These are phyloP conservation scores for Cassiopea andromeda DNA, from an alignment of 30 jellyfish, hydroid and myxozoan species.

Conservation along the genomic window DNA sequence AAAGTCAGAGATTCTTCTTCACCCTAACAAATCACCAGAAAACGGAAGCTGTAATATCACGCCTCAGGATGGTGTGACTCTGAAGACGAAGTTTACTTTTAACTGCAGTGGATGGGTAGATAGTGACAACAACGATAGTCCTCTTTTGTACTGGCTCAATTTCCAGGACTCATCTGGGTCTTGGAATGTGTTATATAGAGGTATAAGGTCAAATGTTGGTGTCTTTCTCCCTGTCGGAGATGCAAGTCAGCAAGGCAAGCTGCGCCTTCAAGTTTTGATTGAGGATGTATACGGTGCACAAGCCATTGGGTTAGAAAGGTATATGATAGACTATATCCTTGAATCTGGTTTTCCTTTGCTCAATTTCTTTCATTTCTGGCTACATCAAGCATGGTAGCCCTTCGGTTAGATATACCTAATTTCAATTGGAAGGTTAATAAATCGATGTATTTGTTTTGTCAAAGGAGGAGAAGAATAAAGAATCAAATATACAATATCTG, in stretches of 20 bases:
- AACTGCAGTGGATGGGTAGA: slow-evolving; percentile 80
- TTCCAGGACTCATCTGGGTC: slow-evolving; percentile 25
- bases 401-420: too few relatives aligned
- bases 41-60: slow-evolving; percentile 77
- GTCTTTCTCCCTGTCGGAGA: slow-evolving; percentile 67
- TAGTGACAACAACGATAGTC: slow-evolving; percentile 70
- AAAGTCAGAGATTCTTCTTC: slow-evolving; percentile 9
- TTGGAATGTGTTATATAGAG: slow-evolving; percentile 71
- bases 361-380: too few relatives aligned
- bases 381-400: too few relatives aligned
- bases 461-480: too few relatives aligned
- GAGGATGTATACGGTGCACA: slow-evolving; percentile 88
- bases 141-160: slow-evolving; percentile 69
- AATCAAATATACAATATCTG: too few relatives aligned
- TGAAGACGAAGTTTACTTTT: slow-evolving; percentile 64
- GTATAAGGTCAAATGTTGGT: slow-evolving; percentile 53
- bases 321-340: not conserved
- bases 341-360: not conserved
- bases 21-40: slow-evolving; percentile 73
- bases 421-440: too few relatives aligned
- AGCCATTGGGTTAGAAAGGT: slow-evolving; percentile 78
- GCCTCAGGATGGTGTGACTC: slow-evolving; percentile 70
- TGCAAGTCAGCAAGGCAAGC: not conserved
- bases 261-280: slow-evolving; percentile 57
- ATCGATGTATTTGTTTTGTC: too few relatives aligned